Evolutionary conservation across 2,888 invertebrate species (phyloP), one percentile per base, ranked within the genome.

Genomic region (Heliconius aoede): DNA sequence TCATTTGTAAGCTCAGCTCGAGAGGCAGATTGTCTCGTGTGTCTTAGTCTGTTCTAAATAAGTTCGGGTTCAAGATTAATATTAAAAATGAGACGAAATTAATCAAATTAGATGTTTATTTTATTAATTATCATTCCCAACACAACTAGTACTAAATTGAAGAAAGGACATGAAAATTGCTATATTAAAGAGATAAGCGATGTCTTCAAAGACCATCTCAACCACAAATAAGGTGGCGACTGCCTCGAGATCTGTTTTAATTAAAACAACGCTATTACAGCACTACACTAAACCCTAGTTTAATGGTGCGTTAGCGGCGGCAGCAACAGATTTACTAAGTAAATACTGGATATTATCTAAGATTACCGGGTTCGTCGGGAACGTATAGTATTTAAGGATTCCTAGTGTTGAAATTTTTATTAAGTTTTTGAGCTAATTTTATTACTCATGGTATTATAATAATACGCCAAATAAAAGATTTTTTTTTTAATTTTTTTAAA

Each of bases 281-380:
- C 75, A 72, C 74, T 74, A 58, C 55, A 69, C 77, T 79, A 65
- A 72, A 73, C 74, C 78, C 72, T 69, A 73, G 64, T 74, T 74
- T 72, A 78, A 80, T 32, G 72, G 73, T 71, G 74, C 76, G 78
- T 74, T 73, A 78, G 72, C 79, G 74, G 58, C 74, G 76, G 74
- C 75, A 74, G 74, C 60, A 71, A 78, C 78, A 74, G 79, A 78
- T 80, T 78, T 76, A 73, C 72, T 28, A 58, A 74, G 74, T 65
- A 78, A 79, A 78, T 78, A 78, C 76, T 72, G 60, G 32, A 51
- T 62, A 72, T 76, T 78, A 76, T 76, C 78, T 61, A 60, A 28
- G 76, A 69, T 77, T 77, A 72, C 62, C 36, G 61, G 73, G 67
- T 67, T 40, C 15, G 18, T 40, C 7, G n/a, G 32, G 32, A n/a